phyloP scores from a whole-genome alignment of 2,888 invertebrate species.

The Stenolophus ochropezus region DNA sequence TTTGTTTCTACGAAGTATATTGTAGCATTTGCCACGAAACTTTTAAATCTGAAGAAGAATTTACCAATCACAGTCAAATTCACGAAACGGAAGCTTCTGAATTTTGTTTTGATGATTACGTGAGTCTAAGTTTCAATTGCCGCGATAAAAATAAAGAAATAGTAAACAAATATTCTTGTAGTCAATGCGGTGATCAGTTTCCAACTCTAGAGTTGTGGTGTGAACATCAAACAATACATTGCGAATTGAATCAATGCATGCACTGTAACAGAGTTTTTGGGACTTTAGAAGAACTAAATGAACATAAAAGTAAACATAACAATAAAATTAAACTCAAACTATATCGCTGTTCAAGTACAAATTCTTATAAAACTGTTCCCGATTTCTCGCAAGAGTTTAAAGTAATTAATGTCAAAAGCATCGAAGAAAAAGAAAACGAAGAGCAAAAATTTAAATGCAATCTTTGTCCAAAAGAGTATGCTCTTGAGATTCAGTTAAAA shows the following conservation, averaged over 20 bases:
- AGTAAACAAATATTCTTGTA: constrained; percentile 51
- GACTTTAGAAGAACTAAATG: constrained; percentile 76
- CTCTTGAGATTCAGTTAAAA: not conserved
- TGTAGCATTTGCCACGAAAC: constrained; percentile 69
- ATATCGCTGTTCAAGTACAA: constrained; percentile 79
- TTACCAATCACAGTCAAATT: constrained; percentile 35
- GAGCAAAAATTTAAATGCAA: constrained; percentile 26
- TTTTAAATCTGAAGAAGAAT: constrained; percentile 16
- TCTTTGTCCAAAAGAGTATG: not conserved
- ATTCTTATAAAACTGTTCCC: constrained; percentile 76
- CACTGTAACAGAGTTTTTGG: constrained; percentile 78
- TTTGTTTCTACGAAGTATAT: constrained; percentile 69
- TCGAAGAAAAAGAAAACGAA: too few relatives aligned
- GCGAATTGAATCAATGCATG: constrained; percentile 77
- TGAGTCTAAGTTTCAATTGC: too few relatives aligned
- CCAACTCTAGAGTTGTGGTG: constrained; percentile 69
- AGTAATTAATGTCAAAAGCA: not conserved
- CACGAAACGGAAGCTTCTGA: constrained; percentile 26
- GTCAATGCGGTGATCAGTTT: constrained; percentile 61
- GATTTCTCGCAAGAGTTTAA: constrained; percentile 70
- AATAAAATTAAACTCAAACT: constrained; percentile 77
- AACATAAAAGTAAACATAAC: constrained; percentile 77
- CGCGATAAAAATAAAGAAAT: not conserved
- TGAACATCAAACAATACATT: constrained; percentile 73
- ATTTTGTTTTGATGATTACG: constrained; percentile 10